Conservation (phyloP, 2,888 invertebrate species). For the Dryomyza anilis region DNA sequence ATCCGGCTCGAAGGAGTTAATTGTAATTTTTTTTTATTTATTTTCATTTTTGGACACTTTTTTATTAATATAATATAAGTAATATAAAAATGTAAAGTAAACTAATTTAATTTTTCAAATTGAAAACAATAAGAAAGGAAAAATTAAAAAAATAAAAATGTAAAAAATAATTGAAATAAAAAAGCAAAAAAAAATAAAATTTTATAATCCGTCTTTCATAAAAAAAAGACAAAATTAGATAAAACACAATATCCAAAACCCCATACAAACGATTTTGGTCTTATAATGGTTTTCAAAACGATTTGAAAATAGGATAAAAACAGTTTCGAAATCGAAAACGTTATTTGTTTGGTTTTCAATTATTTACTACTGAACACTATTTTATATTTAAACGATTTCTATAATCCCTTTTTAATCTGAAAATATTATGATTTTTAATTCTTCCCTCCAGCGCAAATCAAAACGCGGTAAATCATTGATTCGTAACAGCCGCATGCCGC, state of each 20-base stretch:
- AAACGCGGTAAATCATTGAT: constrained; percentile 38
- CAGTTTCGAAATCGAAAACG: background rate
- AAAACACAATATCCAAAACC: too few species aligned
- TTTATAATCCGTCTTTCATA: too few species aligned
- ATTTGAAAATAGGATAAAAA: too few species aligned
- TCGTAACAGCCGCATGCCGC: constrained; percentile 54
- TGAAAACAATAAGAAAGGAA: background rate
- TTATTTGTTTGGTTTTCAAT: background rate
- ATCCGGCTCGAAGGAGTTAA: constrained; percentile 65
- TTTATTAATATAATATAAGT: background rate
- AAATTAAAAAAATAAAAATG: background rate
- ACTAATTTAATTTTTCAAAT: background rate
- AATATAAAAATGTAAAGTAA: background rate
- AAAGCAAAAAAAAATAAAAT: background rate
- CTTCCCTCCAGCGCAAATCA: constrained; percentile 22
- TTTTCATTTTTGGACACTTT: constrained; percentile 11
- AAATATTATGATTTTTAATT: background rate
- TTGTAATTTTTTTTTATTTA: constrained; percentile 25
- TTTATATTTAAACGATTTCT: background rate
- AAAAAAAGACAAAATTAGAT: too few species aligned
- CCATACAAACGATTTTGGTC: too few species aligned
- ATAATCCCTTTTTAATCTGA: background rate
- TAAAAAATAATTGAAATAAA: background rate
- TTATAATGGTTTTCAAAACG: too few species aligned
- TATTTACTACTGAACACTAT: background rate